Evolutionary conservation across 64 coral and sea anemone genomes (phyloP), one percentile per base, ranked within the genome.

Genomic region (Platygyra sinensis): DNA sequence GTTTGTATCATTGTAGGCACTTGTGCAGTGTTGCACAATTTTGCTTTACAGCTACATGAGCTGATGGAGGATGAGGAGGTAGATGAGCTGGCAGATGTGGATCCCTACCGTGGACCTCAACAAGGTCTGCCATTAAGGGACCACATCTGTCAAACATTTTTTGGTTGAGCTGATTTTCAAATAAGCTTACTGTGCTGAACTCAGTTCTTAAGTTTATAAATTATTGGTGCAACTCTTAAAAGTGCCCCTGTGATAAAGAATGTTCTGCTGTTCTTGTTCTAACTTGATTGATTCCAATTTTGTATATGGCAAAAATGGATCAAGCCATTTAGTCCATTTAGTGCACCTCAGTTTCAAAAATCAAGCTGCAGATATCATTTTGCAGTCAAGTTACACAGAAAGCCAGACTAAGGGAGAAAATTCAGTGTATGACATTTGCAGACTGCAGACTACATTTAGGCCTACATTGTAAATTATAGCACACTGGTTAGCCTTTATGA

Each of bases 61-160:
- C 65, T 52, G n/a, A 73, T 75, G 62, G 65, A 73, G 2, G 65
- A 83, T 62, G 78, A 8, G 73, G 89, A 82, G 30, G n/a, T 27
- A 72, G 78, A 83, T 90, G 89, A 82, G 52, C 29, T 54, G 57
- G 60, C 78, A 59, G 89, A 90, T 50, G 75, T 82, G 51, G 77
- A 80, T 33, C 60, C 38, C 16, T 90, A 83, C 52, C 10, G 60
- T 57, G 78, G 78, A 36, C 78, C 67, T 55, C 46, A 90, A 75
- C 42, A 60, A 13, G 89, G 89, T 17, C 89, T 90, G 18, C 10
- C 62, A 22, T 52, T 90, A 8, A 82, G 89, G 39, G 46, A 67
- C 14, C 71, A 83, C 30, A 90, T 90, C 52, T 90, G 89, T 24
- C 55, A 90, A 11, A 90, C 62, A 14, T 74, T 82, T 82, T 83